A percentile compares a stretch with the other conserved stretches of the same genome.
Conservation (phyloP, 2,797 vertebrate species). For the Brachyalestes nurse region DNA sequence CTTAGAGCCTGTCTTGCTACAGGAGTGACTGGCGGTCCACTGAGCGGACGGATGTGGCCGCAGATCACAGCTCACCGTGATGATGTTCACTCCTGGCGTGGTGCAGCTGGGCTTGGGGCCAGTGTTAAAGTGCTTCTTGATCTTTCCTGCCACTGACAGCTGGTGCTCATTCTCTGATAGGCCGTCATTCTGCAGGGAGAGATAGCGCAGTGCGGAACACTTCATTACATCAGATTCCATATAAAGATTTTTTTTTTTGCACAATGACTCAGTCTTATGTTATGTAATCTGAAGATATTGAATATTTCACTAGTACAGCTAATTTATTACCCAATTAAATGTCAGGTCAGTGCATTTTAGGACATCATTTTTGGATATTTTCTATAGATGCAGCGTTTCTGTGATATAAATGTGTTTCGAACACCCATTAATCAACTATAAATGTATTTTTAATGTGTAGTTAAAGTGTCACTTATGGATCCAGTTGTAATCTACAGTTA, state of each 20-base stretch:
- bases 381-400: no score
- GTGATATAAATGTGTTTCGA: background rate
- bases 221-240: background rate
- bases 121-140: slow-evolving; percentile 98
- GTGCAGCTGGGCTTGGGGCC: slow-evolving; percentile 89
- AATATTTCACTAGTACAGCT: background rate
- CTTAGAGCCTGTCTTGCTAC: background rate
- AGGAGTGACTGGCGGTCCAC: background rate
- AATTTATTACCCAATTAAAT: background rate
- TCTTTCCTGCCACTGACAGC: slow-evolving; percentile 94
- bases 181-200: slow-evolving; percentile 84
- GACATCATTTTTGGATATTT: background rate
- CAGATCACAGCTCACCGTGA: slow-evolving; percentile 86
- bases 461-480: background rate
- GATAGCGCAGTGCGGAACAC: background rate
- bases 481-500: background rate
- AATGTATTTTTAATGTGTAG: background rate
- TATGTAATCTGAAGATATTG: background rate
- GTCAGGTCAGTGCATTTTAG: slow-evolving; percentile 2
- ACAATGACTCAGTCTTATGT: background rate
- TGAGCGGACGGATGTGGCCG: background rate
- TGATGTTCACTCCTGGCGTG: slow-evolving; percentile 91
- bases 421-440: background rate
- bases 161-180: slow-evolving; percentile 90
- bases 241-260: background rate